Evolutionary conservation across 2,888 invertebrate species (phyloP).

Genomic region (Chrysolina haemoptera): DNA sequence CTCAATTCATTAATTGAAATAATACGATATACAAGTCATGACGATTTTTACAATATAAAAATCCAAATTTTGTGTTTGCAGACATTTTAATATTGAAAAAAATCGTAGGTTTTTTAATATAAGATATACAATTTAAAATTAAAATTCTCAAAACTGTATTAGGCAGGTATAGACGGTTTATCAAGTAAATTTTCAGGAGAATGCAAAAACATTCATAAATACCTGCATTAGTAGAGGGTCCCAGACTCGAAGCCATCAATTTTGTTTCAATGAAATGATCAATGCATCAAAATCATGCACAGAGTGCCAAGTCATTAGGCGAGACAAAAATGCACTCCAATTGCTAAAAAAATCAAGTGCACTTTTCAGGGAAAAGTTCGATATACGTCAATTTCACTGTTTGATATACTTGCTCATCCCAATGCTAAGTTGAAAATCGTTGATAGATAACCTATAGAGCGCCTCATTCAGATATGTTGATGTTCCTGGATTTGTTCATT

Average conservation of each 20-base stretch:
- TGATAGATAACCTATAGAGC: background rate
- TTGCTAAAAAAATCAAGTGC: constrained; percentile 41
- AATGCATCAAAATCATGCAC: constrained; percentile 4
- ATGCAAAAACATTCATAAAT: constrained; percentile 44
- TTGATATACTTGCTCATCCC: background rate
- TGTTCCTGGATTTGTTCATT: background rate
- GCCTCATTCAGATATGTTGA: background rate
- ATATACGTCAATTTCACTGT: constrained; percentile 2
- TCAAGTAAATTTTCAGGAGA: background rate
- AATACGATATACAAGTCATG: too few species aligned
- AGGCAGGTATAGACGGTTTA: too few species aligned
- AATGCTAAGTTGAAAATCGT: background rate
- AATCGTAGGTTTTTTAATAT: too few species aligned
- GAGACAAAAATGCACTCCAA: constrained; percentile 34
- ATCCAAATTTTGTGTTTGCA: too few species aligned
- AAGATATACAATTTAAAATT: background rate
- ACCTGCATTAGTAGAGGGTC: constrained; percentile 29
- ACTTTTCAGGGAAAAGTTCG: constrained; percentile 32
- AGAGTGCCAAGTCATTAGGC: background rate
- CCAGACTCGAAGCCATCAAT: constrained; percentile 26
- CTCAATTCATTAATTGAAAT: too few species aligned
- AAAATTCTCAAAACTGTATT: background rate
- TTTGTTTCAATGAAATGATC: background rate
- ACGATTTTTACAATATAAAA: too few species aligned
- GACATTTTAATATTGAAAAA: too few species aligned